Base-by-base conservation (phyloP, 1,140 invertebrate genomes). In the Sycophila sp. region DNA sequence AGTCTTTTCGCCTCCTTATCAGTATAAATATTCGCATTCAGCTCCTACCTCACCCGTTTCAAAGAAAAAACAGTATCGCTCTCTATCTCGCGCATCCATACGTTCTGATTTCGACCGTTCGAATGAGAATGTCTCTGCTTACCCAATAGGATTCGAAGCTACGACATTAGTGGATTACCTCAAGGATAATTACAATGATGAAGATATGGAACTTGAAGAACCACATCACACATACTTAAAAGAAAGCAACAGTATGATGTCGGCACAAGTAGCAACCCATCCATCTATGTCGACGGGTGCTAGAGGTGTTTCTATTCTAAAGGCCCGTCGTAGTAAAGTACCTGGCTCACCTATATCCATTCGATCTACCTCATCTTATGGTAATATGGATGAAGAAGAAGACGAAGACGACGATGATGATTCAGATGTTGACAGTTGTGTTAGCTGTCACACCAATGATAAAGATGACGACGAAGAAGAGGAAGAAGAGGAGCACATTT, bases 161-260 rank as follows among this genome's bases (percentile, higher is more conserved):
- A 74, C 73, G 1, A 58, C 71, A 0, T 55, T 85, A 8, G 80
- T 81, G 17, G 78, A 81, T 7, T 78, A 86, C 67, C 68, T 82
- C 10, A 78, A 85, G 15, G 84, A 86, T 26, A 81, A 87, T 30
- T 82, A 83, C 19, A 85, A 87, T 49, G 86, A 89, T n/a, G 83
- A 86, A 67, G 85, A 87, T 60, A 85, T 86, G 76, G 82, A 86
- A 30, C 79, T 82, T 7, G 78, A 78, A 17, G 81, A 72, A 64
- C 53, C 55, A 17, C 66, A 42, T 45, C 58, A 72, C 28, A 64
- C 70, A 2, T 76, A 73, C 13, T 55, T 83, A 72, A 68, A 75
- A 30, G 42, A 81, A 76, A 70, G 60, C 34, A 53, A n/a, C 72
- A 77, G 40, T 55, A 71, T 53, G 66, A 81, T 51, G 24, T 5